phyloP scores from a whole-genome alignment of 2,888 invertebrate genomes.

The Drosophila merina region DNA sequence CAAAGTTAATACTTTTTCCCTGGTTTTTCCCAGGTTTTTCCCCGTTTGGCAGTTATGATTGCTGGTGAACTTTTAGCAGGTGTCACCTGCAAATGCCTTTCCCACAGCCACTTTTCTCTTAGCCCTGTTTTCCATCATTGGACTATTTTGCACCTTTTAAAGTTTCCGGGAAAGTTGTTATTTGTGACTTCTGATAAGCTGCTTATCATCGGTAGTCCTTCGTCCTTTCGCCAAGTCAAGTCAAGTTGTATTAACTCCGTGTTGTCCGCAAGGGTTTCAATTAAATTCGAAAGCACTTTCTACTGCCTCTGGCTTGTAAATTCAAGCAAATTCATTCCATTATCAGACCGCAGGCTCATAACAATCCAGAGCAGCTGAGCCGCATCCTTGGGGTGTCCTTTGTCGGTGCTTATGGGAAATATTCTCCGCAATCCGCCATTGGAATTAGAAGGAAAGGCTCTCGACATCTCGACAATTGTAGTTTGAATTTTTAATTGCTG shows the following conservation, averaged over 20 bases:
- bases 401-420: constrained; percentile 19
- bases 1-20: constrained; percentile 27
- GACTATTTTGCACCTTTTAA: not conserved
- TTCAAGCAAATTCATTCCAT: constrained; percentile 12
- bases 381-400: constrained; percentile 24
- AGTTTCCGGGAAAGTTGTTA: constrained; percentile 1
- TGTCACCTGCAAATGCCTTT: constrained; percentile 29
- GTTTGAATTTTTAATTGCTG: constrained; percentile 45
- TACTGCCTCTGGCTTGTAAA: not conserved
- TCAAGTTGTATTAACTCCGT: not conserved
- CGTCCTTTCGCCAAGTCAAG: not conserved
- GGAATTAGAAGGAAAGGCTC: constrained; percentile 13
- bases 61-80: constrained; percentile 35
- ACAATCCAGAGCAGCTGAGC: constrained; percentile 32
- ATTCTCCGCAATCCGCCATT: constrained; percentile 31
- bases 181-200: not conserved
- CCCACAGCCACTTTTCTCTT: not conserved
- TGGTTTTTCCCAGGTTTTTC: not conserved
- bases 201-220: constrained; percentile 1
- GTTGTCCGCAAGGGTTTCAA: constrained; percentile 3
- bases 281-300: not conserved
- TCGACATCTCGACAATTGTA: constrained; percentile 10
- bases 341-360: constrained; percentile 31
- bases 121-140: not conserved
- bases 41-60: constrained; percentile 23